Conservation (phyloP, 53 echinoderm and acorn worm genomes). For the Apostichopus leukothele region DNA sequence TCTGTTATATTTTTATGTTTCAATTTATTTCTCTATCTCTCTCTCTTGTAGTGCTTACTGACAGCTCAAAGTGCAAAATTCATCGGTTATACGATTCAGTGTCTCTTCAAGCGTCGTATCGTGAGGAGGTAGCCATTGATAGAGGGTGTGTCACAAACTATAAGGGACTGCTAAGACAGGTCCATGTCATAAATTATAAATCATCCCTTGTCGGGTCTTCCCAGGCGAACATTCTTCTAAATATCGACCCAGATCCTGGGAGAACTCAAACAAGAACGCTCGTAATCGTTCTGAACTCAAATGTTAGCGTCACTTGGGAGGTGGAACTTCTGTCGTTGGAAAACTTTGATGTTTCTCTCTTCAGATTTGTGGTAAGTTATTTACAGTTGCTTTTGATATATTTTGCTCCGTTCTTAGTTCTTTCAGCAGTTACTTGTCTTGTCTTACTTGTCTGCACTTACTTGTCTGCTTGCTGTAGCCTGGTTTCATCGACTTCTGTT, state of each 20-base stretch:
- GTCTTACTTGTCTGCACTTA: no score
- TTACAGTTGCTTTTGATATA: no score
- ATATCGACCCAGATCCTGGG: background rate
- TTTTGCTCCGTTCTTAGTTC: no score
- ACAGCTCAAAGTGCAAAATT: conserved; percentile 11
- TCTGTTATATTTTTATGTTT: no score
- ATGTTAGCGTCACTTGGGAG: conserved; percentile 12
- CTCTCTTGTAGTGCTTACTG: background rate
- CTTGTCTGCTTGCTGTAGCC: no score
- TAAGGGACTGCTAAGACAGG: background rate
- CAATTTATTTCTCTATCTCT: background rate
- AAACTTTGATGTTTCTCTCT: conserved; percentile 5
- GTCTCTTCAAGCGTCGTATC: conserved; percentile 19
- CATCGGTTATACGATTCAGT: conserved; percentile 9
- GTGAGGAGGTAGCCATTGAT: background rate
- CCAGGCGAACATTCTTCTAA: conserved; percentile 17
- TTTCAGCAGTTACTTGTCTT: no score
- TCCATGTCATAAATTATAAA: conserved; percentile 31
- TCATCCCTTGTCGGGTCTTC: background rate
- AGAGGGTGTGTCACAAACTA: conserved; percentile 17
- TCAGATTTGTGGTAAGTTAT: conserved; percentile 25
- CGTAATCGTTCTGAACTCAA: conserved; percentile 28
- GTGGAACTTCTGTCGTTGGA: background rate
- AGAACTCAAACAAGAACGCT: background rate
- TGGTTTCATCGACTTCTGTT: no score